These are phyloP conservation scores for Barnardius zonarius DNA, from an alignment of 2,113 vertebrate species.

Conservation along the genomic window DNA sequence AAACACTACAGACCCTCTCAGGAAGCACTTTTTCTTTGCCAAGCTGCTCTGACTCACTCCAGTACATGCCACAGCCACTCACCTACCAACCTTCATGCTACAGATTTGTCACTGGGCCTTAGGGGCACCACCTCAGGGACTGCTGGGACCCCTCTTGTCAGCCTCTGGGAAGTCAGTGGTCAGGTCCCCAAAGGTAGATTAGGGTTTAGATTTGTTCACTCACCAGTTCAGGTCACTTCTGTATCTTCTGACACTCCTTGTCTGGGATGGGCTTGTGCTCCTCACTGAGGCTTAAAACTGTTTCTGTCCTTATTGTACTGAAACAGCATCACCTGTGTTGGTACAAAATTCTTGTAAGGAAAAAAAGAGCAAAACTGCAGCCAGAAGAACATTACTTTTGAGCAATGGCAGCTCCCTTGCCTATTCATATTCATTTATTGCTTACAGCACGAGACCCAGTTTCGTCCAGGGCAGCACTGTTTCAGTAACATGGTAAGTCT, in stretches of 20 bases:
- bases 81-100: background rate
- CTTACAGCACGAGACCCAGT: background rate
- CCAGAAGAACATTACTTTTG: background rate
- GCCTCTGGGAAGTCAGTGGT: background rate
- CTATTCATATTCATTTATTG: background rate
- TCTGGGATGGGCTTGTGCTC: background rate
- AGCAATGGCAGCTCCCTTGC: background rate
- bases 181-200: background rate
- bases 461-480: background rate
- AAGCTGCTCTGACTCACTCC: background rate
- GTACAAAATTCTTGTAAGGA: background rate
- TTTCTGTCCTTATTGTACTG: background rate
- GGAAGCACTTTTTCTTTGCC: background rate
- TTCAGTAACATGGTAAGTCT: background rate
- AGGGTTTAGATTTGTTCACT: background rate
- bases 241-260: background rate
- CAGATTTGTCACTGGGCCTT: background rate
- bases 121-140: background rate
- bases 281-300: background rate
- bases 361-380: background rate
- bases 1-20: background rate
- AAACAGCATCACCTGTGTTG: background rate
- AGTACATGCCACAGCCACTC: background rate
- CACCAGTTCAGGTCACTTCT: background rate
- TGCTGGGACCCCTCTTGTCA: background rate